Evolutionary conservation across 2,113 vertebrate species (phyloP), one percentile per base, ranked within the genome.

Genomic region (Clupea harengus): DNA sequence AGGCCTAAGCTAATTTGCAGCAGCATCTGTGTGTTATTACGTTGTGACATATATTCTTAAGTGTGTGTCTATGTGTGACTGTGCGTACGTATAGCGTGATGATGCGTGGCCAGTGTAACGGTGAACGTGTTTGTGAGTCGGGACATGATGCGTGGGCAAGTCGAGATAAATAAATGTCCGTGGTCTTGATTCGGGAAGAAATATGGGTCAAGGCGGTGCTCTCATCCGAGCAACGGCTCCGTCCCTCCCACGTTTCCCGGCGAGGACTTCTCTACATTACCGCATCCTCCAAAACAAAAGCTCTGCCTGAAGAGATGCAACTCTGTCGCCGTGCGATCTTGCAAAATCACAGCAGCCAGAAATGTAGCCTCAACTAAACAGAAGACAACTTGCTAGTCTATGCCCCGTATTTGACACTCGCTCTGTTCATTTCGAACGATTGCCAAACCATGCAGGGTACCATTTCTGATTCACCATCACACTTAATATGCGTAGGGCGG

Each of bases 1-100:
- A 39, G 39, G 39, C 39, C 39, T 39, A 94, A 81, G 67, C 57
- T 45, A 44, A 78, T 78, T 13, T 78, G 32, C 11, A 13, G 25
- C 72, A 78, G 72, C 72, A 78, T 78, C 0, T 13, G 3, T 32
- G 72, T 44, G 15, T 17, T 78, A 39, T 5, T 32, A 2, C 72
- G 72, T 32, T 78, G 32, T 78, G 25, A 6, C 32, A 39, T 39
- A 39, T 39, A 39, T 39, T 39, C 28, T 39, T 15, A 4, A 39
- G 32, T 52, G 52, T 39, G 46, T 45, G 17, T 25, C 18, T 72
- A 81, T 45, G 54, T 15, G 13, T 32, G 17, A 49, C 20, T 78
- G 28, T 32, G 72, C n/a, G n/a, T n/a, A n/a, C n/a, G n/a, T 13
- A 39, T 78, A 15, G 4, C 13, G 9, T 78, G 39, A 28, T 11